Percentiles rank a stretch among this genome's conserved stretches.
Evolutionary conservation across 2,797 vertebrate genomes (phyloP).

Genomic region (Chaetodon trifasciatus): DNA sequence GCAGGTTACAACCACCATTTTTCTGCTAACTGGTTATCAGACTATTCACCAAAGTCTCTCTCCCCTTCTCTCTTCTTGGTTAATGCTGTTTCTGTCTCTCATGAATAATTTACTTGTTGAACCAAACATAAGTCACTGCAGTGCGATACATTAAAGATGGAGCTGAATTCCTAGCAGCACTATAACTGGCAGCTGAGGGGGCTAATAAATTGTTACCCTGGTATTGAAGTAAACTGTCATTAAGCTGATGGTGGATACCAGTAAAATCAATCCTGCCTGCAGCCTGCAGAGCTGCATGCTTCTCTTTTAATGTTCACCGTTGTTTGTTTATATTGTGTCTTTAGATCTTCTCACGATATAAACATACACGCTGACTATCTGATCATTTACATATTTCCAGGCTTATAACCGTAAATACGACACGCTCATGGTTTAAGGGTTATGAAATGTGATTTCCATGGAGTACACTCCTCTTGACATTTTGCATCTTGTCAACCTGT

Average conservation of each 20-base stretch:
- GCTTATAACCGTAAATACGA: background rate
- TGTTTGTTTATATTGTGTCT: fast-evolving
- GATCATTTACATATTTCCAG: background rate
- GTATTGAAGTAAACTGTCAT: background rate
- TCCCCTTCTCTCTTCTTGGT: background rate
- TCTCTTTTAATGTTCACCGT: no score
- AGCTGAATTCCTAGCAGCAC: slow-evolving; percentile 1
- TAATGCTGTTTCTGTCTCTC: background rate
- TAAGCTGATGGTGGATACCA: background rate
- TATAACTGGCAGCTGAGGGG: background rate
- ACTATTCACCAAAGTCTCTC: background rate
- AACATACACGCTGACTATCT: background rate
- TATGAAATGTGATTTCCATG: slow-evolving; percentile 17
- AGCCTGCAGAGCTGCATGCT: background rate
- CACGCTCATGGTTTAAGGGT: background rate
- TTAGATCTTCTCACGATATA: no score
- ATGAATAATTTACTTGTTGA: slow-evolving; percentile 43
- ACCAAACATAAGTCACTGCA: slow-evolving; percentile 15
- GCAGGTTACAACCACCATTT: background rate
- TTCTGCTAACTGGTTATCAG: background rate
- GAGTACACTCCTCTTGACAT: slow-evolving; percentile 23
- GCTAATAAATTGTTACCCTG: background rate
- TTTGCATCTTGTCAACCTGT: slow-evolving; percentile 34
- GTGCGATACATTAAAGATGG: slow-evolving; percentile 8
- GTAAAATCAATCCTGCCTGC: slow-evolving; percentile 9